Evolutionary conservation across 1,140 invertebrate species (phyloP), one percentile per base, ranked within the genome.

Genomic region (Papilio glaucus): DNA sequence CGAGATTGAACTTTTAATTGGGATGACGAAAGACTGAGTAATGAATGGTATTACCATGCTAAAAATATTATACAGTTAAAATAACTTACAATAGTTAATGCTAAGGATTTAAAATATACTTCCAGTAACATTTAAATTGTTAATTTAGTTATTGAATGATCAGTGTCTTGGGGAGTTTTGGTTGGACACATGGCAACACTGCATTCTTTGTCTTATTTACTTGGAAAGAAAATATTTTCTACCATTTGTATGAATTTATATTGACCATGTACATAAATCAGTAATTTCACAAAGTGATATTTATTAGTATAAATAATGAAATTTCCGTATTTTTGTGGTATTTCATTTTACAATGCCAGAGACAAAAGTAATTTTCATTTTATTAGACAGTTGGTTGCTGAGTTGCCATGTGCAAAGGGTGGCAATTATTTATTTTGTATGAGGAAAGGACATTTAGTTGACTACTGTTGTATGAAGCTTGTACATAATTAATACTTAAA

Each of bases 401-500:
- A 1, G 49, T 53, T 53, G 49, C 49, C 49, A 53, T 53, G 21
- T 53, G 49, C 8, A 24, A 53, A 53, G 42, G 9, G 9, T 21
- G 15, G 45, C 49, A 53, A 24, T 53, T 26, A 42, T 41, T 41
- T 24, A 41, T 24, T 41, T 67, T 39, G 15, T 63, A 41, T 24
- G 39, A 21, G 21, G 38, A 41, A 67, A 39, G 12, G 21, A 67
- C 73, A 77, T 81, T 78, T 77, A 75, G 75, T 80, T 80, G 72
- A 75, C 77, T 77, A 77, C 76, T 81, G 79, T 83, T 83, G 80
- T 83, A 80, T 83, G 73, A 75, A 78, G 75, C 65, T 71, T 85
- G 83, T 85, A 85, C 77, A 85, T 85, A 67, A 39, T 41, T 39
- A 15, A 67, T 67, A 69, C 42, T 49, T 69, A 33, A 69, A 69